Base-by-base conservation (phyloP, 2,113 vertebrate species). In the Jacana jacana region DNA sequence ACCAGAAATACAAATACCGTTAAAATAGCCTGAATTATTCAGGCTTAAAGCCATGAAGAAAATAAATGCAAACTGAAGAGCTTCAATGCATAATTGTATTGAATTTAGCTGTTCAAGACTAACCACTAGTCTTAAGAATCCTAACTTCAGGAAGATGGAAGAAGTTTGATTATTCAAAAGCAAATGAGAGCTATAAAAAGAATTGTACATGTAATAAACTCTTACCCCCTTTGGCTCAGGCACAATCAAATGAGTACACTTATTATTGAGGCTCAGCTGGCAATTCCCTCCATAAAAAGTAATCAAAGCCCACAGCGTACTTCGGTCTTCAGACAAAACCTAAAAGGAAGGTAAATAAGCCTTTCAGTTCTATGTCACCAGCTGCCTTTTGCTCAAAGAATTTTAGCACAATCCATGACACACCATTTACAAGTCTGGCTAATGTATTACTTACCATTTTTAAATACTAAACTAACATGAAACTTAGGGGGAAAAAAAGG, bases 201-300 rank as follows among this genome's bases (percentile, higher is more conserved):
- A 64, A 79, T 0, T 9, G 30, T 33, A 40, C 55, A 18, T 4
- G 63, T 60, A 89, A 87, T 79, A 95, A 95, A 94, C 40, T 93
- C 98, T 99, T 98, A 99, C 99, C 98, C 99, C 99, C 94, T 99
- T 99, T 11, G 99, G 98, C 92, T 99, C 99, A 65, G 99, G 99
- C 73, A 99, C 99, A 65, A 99, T 98, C 96, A 99, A 97, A 93
- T 99, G 99, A 25, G 99, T 99, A 93, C 99, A 99, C 91, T 98
- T 99, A 96, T 98, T 99, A 97, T 99, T 99, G 91, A 99, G 98
- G 93, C 97, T 99, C 80, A 99, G 99, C 97, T 99, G 99, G 97
- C 99, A 99, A 65, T 98, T 98, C 14, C 99, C 99, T 65, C 99
- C 99, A 86, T 99, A 98, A 97, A 99, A 99, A 13, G 99, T 99